phyloP scores from a whole-genome alignment of 2,797 vertebrate genomes.

The Gallinago nigripennis region DNA sequence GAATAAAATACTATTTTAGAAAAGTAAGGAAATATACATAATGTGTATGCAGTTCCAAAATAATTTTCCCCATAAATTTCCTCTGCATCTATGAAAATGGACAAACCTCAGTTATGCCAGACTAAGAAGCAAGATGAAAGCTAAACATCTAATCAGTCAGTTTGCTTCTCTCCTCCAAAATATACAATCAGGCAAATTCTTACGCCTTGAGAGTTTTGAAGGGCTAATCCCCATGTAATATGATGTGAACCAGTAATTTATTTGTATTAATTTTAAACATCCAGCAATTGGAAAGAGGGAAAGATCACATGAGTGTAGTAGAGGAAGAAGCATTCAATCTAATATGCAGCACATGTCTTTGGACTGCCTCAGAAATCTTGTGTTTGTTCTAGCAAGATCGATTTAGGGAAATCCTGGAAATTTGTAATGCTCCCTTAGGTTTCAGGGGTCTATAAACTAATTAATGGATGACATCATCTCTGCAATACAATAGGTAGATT shows the following conservation, averaged over 20 bases:
- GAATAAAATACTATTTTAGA: background rate
- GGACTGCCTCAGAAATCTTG: background rate
- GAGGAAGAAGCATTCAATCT: background rate
- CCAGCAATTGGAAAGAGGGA: background rate
- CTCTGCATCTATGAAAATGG: background rate
- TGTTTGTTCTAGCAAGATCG: background rate
- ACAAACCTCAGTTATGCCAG: background rate
- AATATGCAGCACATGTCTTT: background rate
- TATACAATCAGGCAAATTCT: background rate
- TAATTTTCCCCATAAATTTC: background rate
- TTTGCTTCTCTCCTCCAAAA: background rate
- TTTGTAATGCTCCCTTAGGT: background rate
- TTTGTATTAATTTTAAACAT: background rate
- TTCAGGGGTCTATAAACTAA: background rate
- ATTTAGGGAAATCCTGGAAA: background rate
- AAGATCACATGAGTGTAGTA: background rate
- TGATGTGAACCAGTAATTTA: background rate
- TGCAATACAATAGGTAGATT: slow-evolving; percentile 4
- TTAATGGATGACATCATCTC: background rate
- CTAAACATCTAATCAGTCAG: background rate
- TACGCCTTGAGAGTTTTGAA: background rate
- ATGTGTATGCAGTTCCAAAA: background rate
- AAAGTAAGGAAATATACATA: background rate
- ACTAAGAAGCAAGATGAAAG: background rate
- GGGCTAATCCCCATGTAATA: background rate